Conservation (phyloP, 2,113 vertebrate species). For the Erythrolamprus reginae region DNA sequence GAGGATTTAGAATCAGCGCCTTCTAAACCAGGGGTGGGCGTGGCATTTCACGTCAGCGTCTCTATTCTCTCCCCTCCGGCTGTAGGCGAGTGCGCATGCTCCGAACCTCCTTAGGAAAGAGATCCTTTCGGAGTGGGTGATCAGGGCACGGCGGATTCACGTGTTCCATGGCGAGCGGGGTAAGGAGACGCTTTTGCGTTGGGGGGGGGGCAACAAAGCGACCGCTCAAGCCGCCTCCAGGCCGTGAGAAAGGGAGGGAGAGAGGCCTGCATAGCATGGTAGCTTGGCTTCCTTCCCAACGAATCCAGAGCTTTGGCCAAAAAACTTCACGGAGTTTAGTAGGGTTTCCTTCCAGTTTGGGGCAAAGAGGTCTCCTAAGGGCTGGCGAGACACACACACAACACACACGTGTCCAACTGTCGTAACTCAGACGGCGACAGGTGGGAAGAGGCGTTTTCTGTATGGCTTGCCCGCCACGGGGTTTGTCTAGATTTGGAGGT, state of each 20-base stretch:
- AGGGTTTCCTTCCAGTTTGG: not conserved
- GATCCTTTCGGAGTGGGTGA: fast-evolving
- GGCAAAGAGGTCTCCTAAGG: too few species aligned
- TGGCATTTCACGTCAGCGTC: not conserved
- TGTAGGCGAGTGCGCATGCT: not conserved
- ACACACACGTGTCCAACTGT: too few species aligned
- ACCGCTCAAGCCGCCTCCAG: not conserved
- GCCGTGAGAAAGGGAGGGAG: not conserved
- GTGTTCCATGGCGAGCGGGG: not conserved
- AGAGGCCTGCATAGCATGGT: not conserved
- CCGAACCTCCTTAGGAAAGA: not conserved
- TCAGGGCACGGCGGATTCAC: not conserved
- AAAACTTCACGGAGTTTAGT: not conserved
- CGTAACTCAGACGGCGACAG: not conserved
- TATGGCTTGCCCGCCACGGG: not conserved
- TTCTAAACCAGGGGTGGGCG: not conserved
- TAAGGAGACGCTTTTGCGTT: not conserved
- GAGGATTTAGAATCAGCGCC: not conserved
- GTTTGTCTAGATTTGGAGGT: not conserved
- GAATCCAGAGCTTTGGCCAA: not conserved
- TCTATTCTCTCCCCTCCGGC: not conserved
- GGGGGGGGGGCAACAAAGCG: too few species aligned
- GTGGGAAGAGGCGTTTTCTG: not conserved
- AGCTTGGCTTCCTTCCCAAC: not conserved
- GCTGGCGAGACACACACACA: too few species aligned